A percentile compares a stretch with the other conserved stretches of the same genome.
Conservation (phyloP, 1,140 invertebrate species). For the Glomeris maerens region DNA sequence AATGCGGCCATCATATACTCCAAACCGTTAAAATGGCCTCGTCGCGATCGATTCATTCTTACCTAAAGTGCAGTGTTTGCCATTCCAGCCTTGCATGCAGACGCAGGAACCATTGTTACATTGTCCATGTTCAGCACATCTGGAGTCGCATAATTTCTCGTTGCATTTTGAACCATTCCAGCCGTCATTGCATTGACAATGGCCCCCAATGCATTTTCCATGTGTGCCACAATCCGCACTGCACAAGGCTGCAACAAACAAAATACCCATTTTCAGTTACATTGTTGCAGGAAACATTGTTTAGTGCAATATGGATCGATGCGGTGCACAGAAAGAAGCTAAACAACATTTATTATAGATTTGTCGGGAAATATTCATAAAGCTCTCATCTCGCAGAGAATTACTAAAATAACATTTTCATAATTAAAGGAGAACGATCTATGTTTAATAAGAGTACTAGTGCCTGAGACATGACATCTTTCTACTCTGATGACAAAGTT, state of each 20-base stretch:
- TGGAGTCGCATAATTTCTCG: constrained; percentile 61
- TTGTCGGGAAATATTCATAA: too few relatives aligned
- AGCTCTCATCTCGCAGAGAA: too few relatives aligned
- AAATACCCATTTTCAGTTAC: too few relatives aligned
- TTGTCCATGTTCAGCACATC: constrained; percentile 86
- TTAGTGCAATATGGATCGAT: too few relatives aligned
- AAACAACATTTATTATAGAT: too few relatives aligned
- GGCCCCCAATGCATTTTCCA: constrained; percentile 73
- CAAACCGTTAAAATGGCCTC: background rate
- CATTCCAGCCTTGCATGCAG: constrained; percentile 94
- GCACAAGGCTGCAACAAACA: constrained; percentile 69
- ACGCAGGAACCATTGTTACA: constrained; percentile 95
- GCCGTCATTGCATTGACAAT: constrained; percentile 72
- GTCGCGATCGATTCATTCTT: constrained; percentile 33
- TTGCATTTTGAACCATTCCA: constrained; percentile 87
- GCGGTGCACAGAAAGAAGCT: too few relatives aligned
- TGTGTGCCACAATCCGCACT: constrained; percentile 78
- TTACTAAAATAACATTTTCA: too few relatives aligned
- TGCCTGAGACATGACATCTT: too few relatives aligned
- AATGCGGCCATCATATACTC: background rate
- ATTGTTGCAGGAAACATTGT: too few relatives aligned
- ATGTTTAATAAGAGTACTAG: too few relatives aligned
- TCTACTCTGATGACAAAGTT: too few relatives aligned
- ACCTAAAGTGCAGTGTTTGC: constrained; percentile 88
- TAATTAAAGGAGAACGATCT: too few relatives aligned